Evolutionary conservation across 2,797 vertebrate genomes (phyloP), one percentile per base, ranked within the genome.

Genomic region (Hippocampus kuda): DNA sequence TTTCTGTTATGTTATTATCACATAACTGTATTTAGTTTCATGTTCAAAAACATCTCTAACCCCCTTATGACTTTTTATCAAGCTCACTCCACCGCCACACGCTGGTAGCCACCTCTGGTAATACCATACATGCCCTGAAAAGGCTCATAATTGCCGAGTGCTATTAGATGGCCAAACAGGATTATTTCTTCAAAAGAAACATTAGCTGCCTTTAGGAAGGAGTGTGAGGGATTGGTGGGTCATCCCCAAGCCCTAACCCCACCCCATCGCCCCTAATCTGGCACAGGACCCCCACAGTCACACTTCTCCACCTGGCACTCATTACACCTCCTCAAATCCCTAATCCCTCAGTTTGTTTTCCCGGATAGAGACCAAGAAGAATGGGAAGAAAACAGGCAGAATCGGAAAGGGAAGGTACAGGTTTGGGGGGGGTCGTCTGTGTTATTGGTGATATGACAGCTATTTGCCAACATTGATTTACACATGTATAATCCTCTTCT

Each of bases 291-390:
- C 84, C 87, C 79, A 81, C 83, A 82, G 86, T 88, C 88, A 86
- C 89, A 88, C 83, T 85, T 77, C 79, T 87, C 87, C 89, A 90
- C 86, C 88, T 89, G 89, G 87, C 87, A 89, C 85, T 84, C 82
- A 89, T 91, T 91, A 91, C 84, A 71, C 77, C 76, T 85, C 85
- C 83, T 78, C 87, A 87, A 87, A 90, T 88, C 86, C 86, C 73
- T 90, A 91, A 91, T 89, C 89, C 90, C 85, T 86, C 77, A 78
- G 88, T 91, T 91, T 91, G 88, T 91, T 91, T 91, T 91, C 83
- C 83, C 79, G 77, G 86, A 90, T 86, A 88, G 86, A 87, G 84
- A 81, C 77, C 66, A 30, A 83, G 81, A 85, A 82, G 79, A 85
- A 81, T 73, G 73, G 79, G 72, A 79, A 65, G 72, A 64, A 75